A percentile compares a stretch with the other conserved stretches of the same genome.
Conservation (phyloP, 2,888 invertebrate species). For the Limnephilus marmoratus region DNA sequence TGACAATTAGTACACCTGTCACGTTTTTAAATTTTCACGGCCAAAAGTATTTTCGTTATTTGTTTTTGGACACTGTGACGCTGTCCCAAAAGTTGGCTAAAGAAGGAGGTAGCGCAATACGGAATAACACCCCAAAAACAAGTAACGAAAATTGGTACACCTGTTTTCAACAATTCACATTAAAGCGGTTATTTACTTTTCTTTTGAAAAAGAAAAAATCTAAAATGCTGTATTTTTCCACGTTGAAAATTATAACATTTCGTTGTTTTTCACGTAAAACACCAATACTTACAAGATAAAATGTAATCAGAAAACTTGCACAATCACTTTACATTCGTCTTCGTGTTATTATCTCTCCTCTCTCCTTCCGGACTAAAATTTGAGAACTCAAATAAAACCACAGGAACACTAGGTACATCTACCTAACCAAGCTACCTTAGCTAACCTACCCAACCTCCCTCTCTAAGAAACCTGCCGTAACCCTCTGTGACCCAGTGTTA, state of each 20-base stretch:
- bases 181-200: neutral
- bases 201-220: neutral
- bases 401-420: neutral
- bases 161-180: neutral
- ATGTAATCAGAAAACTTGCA: neutral
- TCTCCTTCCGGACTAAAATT: slow-evolving; percentile 7
- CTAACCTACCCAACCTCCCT: neutral
- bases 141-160: no score
- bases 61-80: no score
- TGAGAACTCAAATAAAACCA: slow-evolving; percentile 38
- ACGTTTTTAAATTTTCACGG: no score
- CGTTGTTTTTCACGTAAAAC: neutral
- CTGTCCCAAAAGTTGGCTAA: no score
- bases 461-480: neutral
- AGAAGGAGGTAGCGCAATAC: no score
- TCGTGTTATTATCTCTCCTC: neutral
- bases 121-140: no score
- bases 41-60: no score
- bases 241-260: neutral
- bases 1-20: no score
- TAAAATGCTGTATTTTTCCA: neutral
- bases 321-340: neutral
- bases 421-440: neutral
- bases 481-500: no score
- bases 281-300: neutral